Evolutionary conservation across 1,140 invertebrate genomes (phyloP).

Genomic region (Streblospio benedicti): DNA sequence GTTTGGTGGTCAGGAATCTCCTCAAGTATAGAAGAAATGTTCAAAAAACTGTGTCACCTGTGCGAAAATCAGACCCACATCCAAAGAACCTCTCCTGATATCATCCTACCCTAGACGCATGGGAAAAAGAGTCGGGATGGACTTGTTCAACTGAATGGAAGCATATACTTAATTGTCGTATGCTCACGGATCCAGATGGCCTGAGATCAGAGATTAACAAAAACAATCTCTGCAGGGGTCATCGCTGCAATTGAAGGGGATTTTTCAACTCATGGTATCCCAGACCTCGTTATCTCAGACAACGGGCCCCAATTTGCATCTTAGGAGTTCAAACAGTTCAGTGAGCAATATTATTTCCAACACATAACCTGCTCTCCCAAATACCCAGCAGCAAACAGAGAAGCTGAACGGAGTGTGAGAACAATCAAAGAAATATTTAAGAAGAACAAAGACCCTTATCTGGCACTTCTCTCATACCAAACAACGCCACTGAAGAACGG

Average conservation of each 20-base stretch:
- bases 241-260: too few relatives aligned
- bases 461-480: constrained; percentile 15
- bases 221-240: too few relatives aligned
- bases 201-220: background rate
- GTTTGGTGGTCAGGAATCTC: background rate
- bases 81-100: background rate
- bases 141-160: background rate
- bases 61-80: too few relatives aligned
- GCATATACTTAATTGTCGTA: background rate
- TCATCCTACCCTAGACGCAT: too few relatives aligned
- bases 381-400: constrained; percentile 10
- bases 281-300: constrained; percentile 24
- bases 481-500: constrained; percentile 16
- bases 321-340: constrained; percentile 40
- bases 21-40: background rate
- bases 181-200: background rate
- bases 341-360: constrained; percentile 34
- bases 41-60: background rate
- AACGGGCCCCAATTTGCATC: constrained; percentile 39
- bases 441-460: constrained; percentile 14
- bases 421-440: constrained; percentile 12
- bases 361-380: constrained; percentile 34
- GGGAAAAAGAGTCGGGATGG: background rate
- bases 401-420: constrained; percentile 12
- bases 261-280: constrained; percentile 16